Percentiles rank a stretch among this genome's conserved stretches.
Conservation (phyloP, 2,113 vertebrate species). For the Puma concolor region DNA sequence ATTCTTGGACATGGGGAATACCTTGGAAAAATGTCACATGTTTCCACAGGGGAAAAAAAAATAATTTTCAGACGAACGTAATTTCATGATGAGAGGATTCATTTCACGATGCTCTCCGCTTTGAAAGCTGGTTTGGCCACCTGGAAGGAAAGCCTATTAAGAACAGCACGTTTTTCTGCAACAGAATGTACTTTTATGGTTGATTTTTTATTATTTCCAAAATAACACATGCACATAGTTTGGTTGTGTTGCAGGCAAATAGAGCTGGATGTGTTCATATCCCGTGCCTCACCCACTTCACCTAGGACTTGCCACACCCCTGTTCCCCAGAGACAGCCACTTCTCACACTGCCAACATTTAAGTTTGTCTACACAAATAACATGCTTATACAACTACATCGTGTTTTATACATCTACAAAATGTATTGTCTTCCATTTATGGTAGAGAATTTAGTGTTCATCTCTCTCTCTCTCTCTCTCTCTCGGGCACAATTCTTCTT, state of each 20-base stretch:
- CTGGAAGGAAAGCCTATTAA: not conserved
- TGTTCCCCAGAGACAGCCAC: not conserved
- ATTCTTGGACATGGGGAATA: not conserved
- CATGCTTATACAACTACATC: not conserved
- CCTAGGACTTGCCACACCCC: no score
- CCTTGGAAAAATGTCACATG: not conserved
- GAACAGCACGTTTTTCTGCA: not conserved
- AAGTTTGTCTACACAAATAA: not conserved
- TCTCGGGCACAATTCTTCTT: not conserved
- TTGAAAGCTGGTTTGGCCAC: not conserved
- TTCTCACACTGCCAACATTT: not conserved
- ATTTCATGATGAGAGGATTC: not conserved
- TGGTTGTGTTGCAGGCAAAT: not conserved
- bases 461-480: not conserved
- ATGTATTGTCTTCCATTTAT: not conserved
- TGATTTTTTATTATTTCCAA: not conserved
- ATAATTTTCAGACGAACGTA: not conserved
- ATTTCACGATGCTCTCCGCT: not conserved
- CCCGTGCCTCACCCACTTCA: not conserved
- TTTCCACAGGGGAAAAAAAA: not conserved
- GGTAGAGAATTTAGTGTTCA: not conserved
- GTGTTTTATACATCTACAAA: not conserved
- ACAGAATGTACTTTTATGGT: not conserved
- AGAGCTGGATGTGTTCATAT: fast-evolving
- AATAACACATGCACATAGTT: not conserved